These are phyloP conservation scores for Phenganax marumi DNA, from an alignment of 92 coral and sea anemone genomes.

Conservation along the genomic window DNA sequence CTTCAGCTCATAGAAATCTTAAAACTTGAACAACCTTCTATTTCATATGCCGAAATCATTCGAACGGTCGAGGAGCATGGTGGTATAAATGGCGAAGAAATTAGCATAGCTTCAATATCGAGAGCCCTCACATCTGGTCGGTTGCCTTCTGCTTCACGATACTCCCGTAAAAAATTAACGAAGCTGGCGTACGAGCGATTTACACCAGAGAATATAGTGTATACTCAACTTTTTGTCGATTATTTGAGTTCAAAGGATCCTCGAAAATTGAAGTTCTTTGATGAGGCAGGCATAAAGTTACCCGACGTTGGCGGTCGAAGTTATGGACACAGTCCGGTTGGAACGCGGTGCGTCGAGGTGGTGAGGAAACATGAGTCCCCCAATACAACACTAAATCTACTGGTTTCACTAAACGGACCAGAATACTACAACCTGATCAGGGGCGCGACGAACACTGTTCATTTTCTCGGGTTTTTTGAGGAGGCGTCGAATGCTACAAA, in stretches of 20 bases:
- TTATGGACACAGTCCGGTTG: constrained; percentile 25
- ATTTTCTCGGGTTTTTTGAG: constrained; percentile 37
- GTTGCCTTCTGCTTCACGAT: not conserved
- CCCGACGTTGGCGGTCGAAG: not conserved
- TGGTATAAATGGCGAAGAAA: constrained; percentile 6
- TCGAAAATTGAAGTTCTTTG: constrained; percentile 17
- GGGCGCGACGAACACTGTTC: constrained; percentile 41
- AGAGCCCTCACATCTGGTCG: not conserved
- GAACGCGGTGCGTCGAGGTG: constrained; percentile 41
- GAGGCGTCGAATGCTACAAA: constrained; percentile 19
- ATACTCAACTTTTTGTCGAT: not conserved
- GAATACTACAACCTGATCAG: constrained; percentile 36
- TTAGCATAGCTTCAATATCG: not conserved
- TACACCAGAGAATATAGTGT: constrained; percentile 14
- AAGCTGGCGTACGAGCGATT: constrained; percentile 1
- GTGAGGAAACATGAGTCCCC: constrained; percentile 36
- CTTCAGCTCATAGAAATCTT: constrained; percentile 19
- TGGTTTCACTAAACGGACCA: constrained; percentile 29
- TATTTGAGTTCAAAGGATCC: constrained; percentile 13
- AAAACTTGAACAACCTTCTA: constrained; percentile 7
- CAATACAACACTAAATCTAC: constrained; percentile 36
- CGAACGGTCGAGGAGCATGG: not conserved
- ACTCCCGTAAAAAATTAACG: constrained; percentile 8
- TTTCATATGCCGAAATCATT: not conserved
- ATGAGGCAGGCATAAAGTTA: constrained; percentile 1